phyloP scores from a whole-genome alignment of 2,888 invertebrate genomes.

The Apomyelois bistriatella region DNA sequence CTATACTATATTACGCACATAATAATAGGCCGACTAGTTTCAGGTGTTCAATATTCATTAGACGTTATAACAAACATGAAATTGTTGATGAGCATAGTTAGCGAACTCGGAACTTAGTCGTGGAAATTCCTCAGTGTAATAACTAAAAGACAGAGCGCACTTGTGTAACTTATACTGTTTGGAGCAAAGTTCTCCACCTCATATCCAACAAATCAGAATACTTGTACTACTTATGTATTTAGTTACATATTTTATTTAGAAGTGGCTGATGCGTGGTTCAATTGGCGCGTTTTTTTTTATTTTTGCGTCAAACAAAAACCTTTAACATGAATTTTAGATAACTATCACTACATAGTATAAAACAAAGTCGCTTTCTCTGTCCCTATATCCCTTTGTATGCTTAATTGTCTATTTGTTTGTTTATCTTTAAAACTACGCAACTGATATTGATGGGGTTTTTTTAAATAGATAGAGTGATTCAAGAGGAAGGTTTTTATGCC shows the following conservation, averaged over 20 bases:
- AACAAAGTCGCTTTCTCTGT: too few species aligned
- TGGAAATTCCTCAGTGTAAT: slow-evolving; percentile 28
- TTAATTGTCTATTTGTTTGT: too few species aligned
- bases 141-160: slow-evolving; percentile 9
- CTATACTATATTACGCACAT: slow-evolving; percentile 27
- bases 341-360: too few species aligned
- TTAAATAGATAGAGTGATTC: too few species aligned
- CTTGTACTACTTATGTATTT: neutral
- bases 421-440: too few species aligned
- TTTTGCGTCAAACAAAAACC: too few species aligned
- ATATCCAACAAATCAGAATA: neutral
- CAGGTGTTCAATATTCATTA: slow-evolving; percentile 57
- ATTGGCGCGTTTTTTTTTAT: too few species aligned
- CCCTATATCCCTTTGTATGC: too few species aligned
- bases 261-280: too few species aligned
- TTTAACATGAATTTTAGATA: too few species aligned
- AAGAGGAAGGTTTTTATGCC: too few species aligned
- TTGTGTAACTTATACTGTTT: neutral
- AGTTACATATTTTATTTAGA: neutral
- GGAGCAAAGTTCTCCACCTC: neutral
- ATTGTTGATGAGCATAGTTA: slow-evolving; percentile 46
- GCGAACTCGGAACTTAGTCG: slow-evolving; percentile 34
- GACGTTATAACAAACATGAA: slow-evolving; percentile 43
- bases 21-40: slow-evolving; percentile 35
- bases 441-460: too few species aligned